Conservation (phyloP, 2,113 vertebrate genomes). For the Himantopus leucocephalus region DNA sequence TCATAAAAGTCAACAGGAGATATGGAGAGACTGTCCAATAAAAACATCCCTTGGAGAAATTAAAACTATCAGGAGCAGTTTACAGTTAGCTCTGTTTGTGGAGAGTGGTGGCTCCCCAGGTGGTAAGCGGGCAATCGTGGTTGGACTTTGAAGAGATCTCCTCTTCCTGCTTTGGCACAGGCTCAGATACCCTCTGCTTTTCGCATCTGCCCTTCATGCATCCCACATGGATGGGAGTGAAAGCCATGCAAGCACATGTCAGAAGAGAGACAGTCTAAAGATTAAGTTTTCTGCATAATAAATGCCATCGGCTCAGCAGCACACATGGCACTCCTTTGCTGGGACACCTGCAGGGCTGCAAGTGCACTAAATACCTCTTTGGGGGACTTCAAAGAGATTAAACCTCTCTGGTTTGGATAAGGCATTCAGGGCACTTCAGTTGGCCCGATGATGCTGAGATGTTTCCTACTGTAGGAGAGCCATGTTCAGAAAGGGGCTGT, state of each 20-base stretch:
- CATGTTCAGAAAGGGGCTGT: neutral
- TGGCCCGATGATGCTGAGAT: neutral
- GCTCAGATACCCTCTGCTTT: neutral
- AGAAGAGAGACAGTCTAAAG: neutral
- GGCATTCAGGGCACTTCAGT: neutral
- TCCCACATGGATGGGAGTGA: neutral
- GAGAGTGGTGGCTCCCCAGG: neutral
- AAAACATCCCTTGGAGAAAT: slow-evolving; percentile 9
- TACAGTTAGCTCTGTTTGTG: neutral
- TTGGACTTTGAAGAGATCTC: neutral
- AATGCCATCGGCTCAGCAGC: neutral
- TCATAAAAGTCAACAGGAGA: neutral
- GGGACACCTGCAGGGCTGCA: neutral
- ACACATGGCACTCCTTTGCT: neutral
- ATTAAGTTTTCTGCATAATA: neutral
- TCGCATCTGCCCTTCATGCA: neutral
- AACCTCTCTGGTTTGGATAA: neutral
- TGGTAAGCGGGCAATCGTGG: fast-evolving
- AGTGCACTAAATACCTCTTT: neutral
- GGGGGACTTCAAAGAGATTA: neutral
- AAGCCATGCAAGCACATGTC: neutral
- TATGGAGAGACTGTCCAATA: neutral
- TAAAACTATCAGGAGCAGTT: slow-evolving; percentile 50
- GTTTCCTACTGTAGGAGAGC: neutral
- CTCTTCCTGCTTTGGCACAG: neutral